These are phyloP conservation scores for Pseudomyrmex dendroicus DNA, from an alignment of 1,140 invertebrate species.

Conservation along the genomic window DNA sequence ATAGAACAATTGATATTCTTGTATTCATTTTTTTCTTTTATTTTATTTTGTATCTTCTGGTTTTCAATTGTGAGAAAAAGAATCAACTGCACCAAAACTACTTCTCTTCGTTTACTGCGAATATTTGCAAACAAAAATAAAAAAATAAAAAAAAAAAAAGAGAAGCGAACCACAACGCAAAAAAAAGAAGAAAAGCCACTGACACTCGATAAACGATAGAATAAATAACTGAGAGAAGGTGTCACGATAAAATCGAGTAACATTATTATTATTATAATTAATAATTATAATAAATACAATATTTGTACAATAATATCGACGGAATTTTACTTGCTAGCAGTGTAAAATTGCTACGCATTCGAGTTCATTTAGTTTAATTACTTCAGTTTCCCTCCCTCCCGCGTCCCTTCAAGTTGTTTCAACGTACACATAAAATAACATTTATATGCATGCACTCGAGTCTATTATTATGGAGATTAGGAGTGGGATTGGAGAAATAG, in stretches of 20 bases:
- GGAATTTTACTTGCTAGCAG: slow-evolving; percentile 77
- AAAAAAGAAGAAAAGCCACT: slow-evolving; percentile 58
- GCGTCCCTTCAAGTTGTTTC: slow-evolving; percentile 3
- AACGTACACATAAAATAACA: slow-evolving; percentile 2
- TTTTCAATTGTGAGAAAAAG: slow-evolving; percentile 46
- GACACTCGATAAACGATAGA: slow-evolving; percentile 30
- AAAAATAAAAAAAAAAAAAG: slow-evolving; percentile 58
- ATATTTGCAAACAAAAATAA: slow-evolving; percentile 64
- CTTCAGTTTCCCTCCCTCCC: slow-evolving; percentile 68
- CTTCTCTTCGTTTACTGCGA: slow-evolving; percentile 68
- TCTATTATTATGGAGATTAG: background rate
- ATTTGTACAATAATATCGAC: slow-evolving; percentile 85
- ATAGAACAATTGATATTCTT: slow-evolving; percentile 41
- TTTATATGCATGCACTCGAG: background rate
- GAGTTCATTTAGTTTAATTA: slow-evolving; percentile 50
- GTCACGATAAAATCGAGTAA: slow-evolving; percentile 78
- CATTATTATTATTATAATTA: slow-evolving; percentile 85
- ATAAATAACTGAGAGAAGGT: slow-evolving; percentile 76
- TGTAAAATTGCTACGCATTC: slow-evolving; percentile 22
- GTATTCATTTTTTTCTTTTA: slow-evolving; percentile 27
- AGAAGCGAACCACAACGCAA: slow-evolving; percentile 70
- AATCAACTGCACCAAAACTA: slow-evolving; percentile 47
- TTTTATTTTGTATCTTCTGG: slow-evolving; percentile 16
- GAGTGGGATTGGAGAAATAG: too few relatives aligned
- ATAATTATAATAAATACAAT: slow-evolving; percentile 85